phyloP scores from a whole-genome alignment of 2,113 vertebrate species.

The Amphiprion ocellaris region DNA sequence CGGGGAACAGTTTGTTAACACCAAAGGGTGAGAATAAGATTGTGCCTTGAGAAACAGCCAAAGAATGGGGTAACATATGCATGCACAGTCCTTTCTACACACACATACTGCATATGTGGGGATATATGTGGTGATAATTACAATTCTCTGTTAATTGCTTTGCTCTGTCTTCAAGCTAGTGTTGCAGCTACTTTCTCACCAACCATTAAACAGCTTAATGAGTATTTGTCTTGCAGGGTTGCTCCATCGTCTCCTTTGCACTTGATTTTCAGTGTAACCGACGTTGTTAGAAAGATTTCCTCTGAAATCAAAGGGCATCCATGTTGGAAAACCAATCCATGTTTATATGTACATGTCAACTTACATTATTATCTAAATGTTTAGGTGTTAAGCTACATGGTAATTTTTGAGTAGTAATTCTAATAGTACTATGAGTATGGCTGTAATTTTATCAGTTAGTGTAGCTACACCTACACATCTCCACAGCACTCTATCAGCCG shows the following conservation, averaged over 20 bases:
- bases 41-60: not conserved
- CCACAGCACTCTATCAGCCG: too few species aligned
- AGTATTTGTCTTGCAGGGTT: not conserved
- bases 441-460: too few species aligned
- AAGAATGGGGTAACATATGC: not conserved
- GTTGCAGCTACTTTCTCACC: slow-evolving; percentile 1
- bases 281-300: slow-evolving; percentile 8
- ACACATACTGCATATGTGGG: not conserved
- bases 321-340: too few species aligned
- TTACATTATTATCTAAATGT: too few species aligned
- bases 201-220: slow-evolving; percentile 16
- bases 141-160: slow-evolving; percentile 21
- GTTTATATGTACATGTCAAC: too few species aligned
- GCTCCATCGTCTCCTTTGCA: not conserved
- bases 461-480: too few species aligned
- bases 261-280: not conserved
- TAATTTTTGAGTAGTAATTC: too few species aligned
- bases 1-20: not conserved
- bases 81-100: too few species aligned
- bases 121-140: not conserved
- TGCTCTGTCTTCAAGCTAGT: not conserved
- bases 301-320: not conserved
- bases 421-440: too few species aligned
- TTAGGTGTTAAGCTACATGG: too few species aligned
- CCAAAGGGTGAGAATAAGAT: not conserved